Base-by-base conservation (phyloP, 2,888 invertebrate genomes). In the Therioaphis trifolii region DNA sequence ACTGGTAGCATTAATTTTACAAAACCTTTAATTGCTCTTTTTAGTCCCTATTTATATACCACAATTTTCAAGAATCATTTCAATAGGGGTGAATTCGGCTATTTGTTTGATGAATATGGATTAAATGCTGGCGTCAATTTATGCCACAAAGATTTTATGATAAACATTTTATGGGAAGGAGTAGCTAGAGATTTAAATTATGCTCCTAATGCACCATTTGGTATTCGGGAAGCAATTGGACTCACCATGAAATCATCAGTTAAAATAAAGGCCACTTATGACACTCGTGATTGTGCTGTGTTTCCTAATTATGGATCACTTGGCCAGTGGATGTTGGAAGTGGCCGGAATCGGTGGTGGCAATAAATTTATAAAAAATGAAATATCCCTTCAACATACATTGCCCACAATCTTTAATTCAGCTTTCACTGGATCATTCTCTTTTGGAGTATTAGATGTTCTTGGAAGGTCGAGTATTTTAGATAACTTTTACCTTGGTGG, bases 401-500 rank as follows among this genome's bases (percentile, higher is more conserved):
- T 92, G 87, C 91, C 93, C 0, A 89, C 95, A 0, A 89, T 92
- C 84, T 90, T 91, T 85, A 92, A 91, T 87, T 88, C 77, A 7
- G 78, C 84, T 46, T 86, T 95, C 61, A 95, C 95, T 89, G 89
- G 92, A 63, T 91, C 92, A 1, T 89, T 93, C n/a, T 92, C 93
- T 84, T 91, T 91, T 77, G 96, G 96, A 35, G 89, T 93, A 61
- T 90, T 95, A 86, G 91, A 88, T 72, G 88, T 89, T 12, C 86
- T 93, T 86, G 90, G 91, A 85, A 90, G 93, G 85, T 91, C 90
- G 87, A 91, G 90, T 86, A 90, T 94, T 85, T 90, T 92, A 46
- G 96, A 96, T 88, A 91, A 92, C 87, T 95, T 94, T 90, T 96
- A 93, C 89, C 90, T 97, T 69, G 99, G 99, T 4, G 98, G 99